A percentile compares a stretch with the other conserved stretches of the same genome.
Evolutionary conservation across 1,140 invertebrate species (phyloP).

Genomic region (Tetranychus urticae): DNA sequence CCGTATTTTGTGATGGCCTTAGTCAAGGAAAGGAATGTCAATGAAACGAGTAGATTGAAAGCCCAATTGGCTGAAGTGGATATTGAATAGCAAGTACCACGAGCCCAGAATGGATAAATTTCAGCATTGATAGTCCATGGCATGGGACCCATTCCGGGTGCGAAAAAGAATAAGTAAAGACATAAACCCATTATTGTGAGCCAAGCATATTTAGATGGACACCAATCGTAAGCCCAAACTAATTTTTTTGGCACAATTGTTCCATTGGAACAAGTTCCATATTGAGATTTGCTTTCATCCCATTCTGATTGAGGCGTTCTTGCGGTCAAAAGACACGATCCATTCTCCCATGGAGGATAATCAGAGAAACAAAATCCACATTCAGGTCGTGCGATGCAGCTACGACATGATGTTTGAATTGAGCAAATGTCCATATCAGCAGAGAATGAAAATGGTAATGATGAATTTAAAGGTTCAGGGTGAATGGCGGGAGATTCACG

Average conservation of each 20-base stretch:
- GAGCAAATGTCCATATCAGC: background rate
- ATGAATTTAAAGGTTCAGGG: slow-evolving; percentile 1
- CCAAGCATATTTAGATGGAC: slow-evolving; percentile 27
- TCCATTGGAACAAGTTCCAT: slow-evolving; percentile 3
- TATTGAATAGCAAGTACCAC: slow-evolving; percentile 30
- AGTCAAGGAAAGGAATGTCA: slow-evolving; percentile 32
- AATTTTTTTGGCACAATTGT: background rate
- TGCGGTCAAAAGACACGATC: background rate
- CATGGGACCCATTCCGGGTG: slow-evolving; percentile 35
- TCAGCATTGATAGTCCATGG: slow-evolving; percentile 40
- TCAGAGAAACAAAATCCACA: slow-evolving; percentile 28
- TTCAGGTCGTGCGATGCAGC: slow-evolving; percentile 20
- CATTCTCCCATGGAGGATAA: background rate
- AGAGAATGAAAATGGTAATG: background rate
- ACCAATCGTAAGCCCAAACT: slow-evolving; percentile 25
- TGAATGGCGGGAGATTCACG: slow-evolving; percentile 22
- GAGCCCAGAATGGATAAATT: slow-evolving; percentile 36
- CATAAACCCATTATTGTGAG: slow-evolving; percentile 27
- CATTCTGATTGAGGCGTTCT: too few species aligned
- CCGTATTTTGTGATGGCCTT: slow-evolving; percentile 27
- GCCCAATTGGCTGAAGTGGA: slow-evolving; percentile 34
- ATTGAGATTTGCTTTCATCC: background rate
- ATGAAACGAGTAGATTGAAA: slow-evolving; percentile 31
- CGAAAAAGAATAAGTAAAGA: slow-evolving; percentile 28
- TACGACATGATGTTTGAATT: slow-evolving; percentile 17